Percentiles rank a stretch among this genome's conserved stretches.
phyloP scores from a whole-genome alignment of 2,113 vertebrate species.

The Lota lota region DNA sequence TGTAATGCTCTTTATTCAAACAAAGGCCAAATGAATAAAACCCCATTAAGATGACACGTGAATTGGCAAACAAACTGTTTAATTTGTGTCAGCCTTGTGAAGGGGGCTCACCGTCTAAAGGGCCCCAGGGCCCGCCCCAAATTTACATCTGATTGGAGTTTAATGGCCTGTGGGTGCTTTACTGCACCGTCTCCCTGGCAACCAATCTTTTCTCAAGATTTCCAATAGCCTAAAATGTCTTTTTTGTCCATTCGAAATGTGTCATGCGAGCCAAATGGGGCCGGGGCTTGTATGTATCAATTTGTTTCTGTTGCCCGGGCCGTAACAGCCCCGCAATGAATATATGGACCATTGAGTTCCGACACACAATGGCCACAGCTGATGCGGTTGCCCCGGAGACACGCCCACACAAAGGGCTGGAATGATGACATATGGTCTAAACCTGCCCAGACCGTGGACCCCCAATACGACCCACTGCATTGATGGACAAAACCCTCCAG shows the following conservation, averaged over 20 bases:
- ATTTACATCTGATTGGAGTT: constrained; percentile 93
- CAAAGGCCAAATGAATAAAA: constrained; percentile 82
- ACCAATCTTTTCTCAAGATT: constrained; percentile 88
- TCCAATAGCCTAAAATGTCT: constrained; percentile 84
- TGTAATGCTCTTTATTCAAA: constrained; percentile 83
- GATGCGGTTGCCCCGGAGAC: constrained; percentile 86
- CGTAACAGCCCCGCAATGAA: constrained; percentile 79
- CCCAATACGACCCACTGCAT: constrained; percentile 72
- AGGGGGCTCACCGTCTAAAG: constrained; percentile 64
- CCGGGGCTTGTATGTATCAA: constrained; percentile 87
- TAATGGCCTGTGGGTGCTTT: constrained; percentile 81
- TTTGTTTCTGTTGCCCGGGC: constrained; percentile 87
- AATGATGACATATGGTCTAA: constrained; percentile 92
- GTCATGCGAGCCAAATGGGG: constrained; percentile 79
- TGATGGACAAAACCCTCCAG: constrained; percentile 60
- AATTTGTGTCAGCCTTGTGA: constrained; percentile 79
- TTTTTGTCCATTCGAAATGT: constrained; percentile 82
- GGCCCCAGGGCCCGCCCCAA: constrained; percentile 63
- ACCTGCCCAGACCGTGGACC: constrained; percentile 77
- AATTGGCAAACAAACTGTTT: constrained; percentile 91
- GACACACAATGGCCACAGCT: constrained; percentile 79
- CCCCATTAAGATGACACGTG: constrained; percentile 88
- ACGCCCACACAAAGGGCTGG: constrained; percentile 73
- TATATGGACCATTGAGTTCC: constrained; percentile 81
- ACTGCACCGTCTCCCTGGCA: constrained; percentile 75